Percentiles rank a stretch among this genome's conserved stretches.
Evolutionary conservation across 2,888 invertebrate genomes (phyloP).

Genomic region (Sabatieria punctata): DNA sequence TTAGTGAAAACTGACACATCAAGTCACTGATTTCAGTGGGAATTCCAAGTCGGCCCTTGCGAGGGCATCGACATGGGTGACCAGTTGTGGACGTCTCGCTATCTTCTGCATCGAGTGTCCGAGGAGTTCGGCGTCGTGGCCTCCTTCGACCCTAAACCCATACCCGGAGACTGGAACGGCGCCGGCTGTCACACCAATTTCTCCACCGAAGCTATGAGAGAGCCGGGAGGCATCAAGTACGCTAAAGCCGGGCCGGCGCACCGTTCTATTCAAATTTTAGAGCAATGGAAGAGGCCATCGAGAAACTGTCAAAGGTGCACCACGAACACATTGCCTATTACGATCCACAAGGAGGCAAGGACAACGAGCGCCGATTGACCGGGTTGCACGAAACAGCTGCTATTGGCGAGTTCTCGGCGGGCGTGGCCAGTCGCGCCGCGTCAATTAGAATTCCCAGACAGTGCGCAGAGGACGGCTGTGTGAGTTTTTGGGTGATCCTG

Average conservation of each 20-base stretch:
- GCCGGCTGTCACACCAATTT: slow-evolving; percentile 92
- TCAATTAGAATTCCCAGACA: slow-evolving; percentile 83
- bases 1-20: slow-evolving; percentile 21
- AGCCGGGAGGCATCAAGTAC: slow-evolving; percentile 43
- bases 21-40: slow-evolving; percentile 44
- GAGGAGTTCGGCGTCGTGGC: slow-evolving; percentile 37
- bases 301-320: slow-evolving; percentile 73
- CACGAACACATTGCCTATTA: slow-evolving; percentile 81
- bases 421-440: slow-evolving; percentile 77
- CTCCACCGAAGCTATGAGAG: slow-evolving; percentile 75
- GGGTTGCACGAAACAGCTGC: slow-evolving; percentile 85
- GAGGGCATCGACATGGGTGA: slow-evolving; percentile 38
- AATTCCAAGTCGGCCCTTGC: slow-evolving; percentile 35
- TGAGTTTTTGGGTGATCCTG: neutral
- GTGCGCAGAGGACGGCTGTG: slow-evolving; percentile 67
- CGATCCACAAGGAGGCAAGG: slow-evolving; percentile 82
- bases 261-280: too few relatives aligned
- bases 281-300: slow-evolving; percentile 83
- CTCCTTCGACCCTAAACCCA: slow-evolving; percentile 38
- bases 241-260: too few relatives aligned
- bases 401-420: slow-evolving; percentile 70
- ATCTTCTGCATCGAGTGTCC: slow-evolving; percentile 35
- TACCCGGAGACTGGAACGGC: slow-evolving; percentile 66
- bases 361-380: slow-evolving; percentile 63
- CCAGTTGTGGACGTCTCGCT: slow-evolving; percentile 38